Base-by-base conservation (phyloP, 1,140 invertebrate species). In the Chlorops oryzae region DNA sequence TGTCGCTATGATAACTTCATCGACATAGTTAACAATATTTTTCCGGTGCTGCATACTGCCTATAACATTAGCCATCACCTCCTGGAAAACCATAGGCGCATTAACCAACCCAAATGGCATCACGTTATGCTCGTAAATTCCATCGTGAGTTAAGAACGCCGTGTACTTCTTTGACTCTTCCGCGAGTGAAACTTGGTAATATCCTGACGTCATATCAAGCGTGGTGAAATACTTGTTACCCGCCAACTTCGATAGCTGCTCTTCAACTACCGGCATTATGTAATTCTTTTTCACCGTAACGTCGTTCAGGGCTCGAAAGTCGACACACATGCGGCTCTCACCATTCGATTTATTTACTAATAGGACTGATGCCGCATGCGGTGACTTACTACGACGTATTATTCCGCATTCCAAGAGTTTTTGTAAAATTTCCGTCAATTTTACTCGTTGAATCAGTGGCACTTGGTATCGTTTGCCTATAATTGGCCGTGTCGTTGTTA, bases 231-330 rank as follows among this genome's bases (percentile, higher is more conserved):
- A 75, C 17, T 59, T 54, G 4, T 59, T 54, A 4, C 61, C 60
- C 10, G 60, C 62, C 9, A 78, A 54, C 2, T 41, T 25, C 40
- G 73, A 57, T 21, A 82, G 48, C 2, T 67, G 56, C 9, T 77
- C 70, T 23, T 75, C 71, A 5, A 81, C 75, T 5, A 68, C 56
- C 2, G 79, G 79, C 12, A 82, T 51, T 0, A 78, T 78, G 60
- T 75, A 81, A 9, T 23, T 21, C 39, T 70, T 66, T 9, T 53
- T 43, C 2, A 54, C 52, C 2, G 70, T 74, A 2, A 65, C 51
- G 6, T 52, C 43, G 44, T 73, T 75, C 6, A 74, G 32, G 32
- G 34, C 6, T 0, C 64, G 41, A 32, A 56, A 65, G 37, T 67
- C 61, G 0, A 62, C 27, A 27, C 59, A 67, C 27, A 67, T 58